Conservation (phyloP, 2,113 vertebrate species). For the Ammodytes dubius region DNA sequence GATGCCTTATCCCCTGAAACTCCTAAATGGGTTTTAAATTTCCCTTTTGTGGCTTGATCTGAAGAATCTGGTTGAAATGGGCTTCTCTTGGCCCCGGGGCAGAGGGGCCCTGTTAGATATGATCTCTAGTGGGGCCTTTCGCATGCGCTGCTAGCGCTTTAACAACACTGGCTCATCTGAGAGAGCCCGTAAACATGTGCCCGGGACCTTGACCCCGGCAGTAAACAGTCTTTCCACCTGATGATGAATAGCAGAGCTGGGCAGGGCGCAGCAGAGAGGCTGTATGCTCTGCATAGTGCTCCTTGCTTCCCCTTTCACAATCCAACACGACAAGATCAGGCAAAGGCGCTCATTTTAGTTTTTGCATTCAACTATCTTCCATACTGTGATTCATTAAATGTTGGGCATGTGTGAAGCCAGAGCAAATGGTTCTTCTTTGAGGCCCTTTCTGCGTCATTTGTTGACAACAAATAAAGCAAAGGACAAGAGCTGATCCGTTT, state of each 20-base stretch:
- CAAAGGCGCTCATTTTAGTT: no score
- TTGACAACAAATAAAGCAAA: no score
- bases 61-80: slow-evolving; percentile 63
- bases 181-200: slow-evolving; percentile 81
- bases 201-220: slow-evolving; percentile 84
- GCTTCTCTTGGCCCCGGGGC: slow-evolving; percentile 47
- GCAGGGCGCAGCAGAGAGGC: slow-evolving; percentile 13
- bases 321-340: not conserved
- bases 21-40: slow-evolving; percentile 62
- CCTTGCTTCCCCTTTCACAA: not conserved
- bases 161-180: slow-evolving; percentile 82
- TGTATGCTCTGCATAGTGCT: slow-evolving; percentile 8
- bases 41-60: slow-evolving; percentile 48
- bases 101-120: slow-evolving; percentile 67
- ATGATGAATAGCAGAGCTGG: slow-evolving; percentile 82
- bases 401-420: no score
- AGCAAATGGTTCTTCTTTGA: no score
- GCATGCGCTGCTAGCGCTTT: slow-evolving; percentile 68
- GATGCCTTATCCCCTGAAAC: slow-evolving; percentile 36
- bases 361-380: no score
- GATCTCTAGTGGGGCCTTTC: slow-evolving; percentile 66
- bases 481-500: no score
- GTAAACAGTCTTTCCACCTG: slow-evolving; percentile 83
- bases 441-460: no score
- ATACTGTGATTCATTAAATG: no score